phyloP scores from a whole-genome alignment of 1,140 invertebrate species.

The Kradibia gibbosae region DNA sequence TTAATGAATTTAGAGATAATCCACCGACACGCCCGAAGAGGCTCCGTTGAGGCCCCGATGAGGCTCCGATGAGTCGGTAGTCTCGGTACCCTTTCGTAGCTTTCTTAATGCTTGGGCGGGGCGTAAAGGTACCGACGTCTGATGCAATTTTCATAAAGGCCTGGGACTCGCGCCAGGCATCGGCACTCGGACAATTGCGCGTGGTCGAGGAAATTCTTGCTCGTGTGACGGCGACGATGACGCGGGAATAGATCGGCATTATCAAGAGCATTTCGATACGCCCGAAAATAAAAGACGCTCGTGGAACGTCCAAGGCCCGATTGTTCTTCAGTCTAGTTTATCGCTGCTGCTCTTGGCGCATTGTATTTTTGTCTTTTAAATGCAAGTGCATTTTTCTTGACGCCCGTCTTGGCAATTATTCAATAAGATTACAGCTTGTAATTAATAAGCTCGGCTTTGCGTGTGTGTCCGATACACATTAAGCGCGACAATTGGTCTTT shows the following conservation, averaged over 20 bases:
- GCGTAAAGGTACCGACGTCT: conserved; percentile 5
- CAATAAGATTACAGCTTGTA: conserved; percentile 1
- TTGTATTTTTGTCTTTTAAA: not conserved
- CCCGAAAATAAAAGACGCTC: conserved; percentile 15
- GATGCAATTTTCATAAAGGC: conserved; percentile 1
- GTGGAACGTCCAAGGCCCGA: not conserved
- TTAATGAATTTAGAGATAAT: not conserved
- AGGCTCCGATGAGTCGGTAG: not conserved
- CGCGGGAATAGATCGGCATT: not conserved
- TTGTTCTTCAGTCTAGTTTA: not conserved
- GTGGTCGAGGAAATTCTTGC: not conserved
- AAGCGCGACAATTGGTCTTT: too few species aligned
- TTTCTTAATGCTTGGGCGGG: conserved; percentile 7
- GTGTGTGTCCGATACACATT: too few species aligned
- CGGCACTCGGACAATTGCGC: not conserved
- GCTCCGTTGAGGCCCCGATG: not conserved
- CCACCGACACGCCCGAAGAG: too few species aligned
- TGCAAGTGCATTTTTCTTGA: not conserved
- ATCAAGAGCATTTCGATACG: not conserved
- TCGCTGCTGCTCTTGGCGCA: not conserved
- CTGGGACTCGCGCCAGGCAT: conserved; percentile 1
- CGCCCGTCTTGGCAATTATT: not conserved
- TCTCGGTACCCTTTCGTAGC: not conserved
- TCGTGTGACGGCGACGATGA: not conserved
- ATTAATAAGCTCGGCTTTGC: not conserved